Conservation (phyloP, 2,113 vertebrate species). For the Haliaeetus leucogaster region DNA sequence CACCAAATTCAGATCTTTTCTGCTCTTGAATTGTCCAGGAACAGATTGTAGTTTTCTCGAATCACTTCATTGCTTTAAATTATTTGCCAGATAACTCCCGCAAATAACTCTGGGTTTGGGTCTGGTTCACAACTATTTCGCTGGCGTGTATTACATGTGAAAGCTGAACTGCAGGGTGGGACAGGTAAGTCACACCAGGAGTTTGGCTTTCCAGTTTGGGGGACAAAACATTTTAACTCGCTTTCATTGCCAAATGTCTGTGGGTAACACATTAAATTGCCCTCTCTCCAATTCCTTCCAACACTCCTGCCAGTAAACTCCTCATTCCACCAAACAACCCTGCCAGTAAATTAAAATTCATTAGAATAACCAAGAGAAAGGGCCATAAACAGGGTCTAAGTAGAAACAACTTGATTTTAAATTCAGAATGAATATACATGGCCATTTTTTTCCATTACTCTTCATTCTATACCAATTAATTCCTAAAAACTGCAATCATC, state of each 20-base stretch:
- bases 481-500: not conserved
- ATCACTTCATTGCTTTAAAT: not conserved
- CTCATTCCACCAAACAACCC: not conserved
- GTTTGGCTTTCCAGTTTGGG: not conserved
- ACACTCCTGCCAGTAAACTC: not conserved
- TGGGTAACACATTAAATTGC: not conserved
- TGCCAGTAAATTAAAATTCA: not conserved
- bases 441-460: not conserved
- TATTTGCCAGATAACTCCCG: not conserved
- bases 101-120: not conserved
- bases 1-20: not conserved
- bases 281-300: not conserved
- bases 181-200: not conserved
- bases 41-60: not conserved
- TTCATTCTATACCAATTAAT: not conserved
- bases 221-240: not conserved
- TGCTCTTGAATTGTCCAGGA: not conserved
- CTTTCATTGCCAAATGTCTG: not conserved
- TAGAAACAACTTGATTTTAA: constrained; percentile 8
- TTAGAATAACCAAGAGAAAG: not conserved
- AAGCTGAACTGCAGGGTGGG: not conserved
- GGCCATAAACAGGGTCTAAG: not conserved
- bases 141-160: accelerated
- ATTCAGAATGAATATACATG: not conserved
- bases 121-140: not conserved